phyloP scores from a whole-genome alignment of 2,113 vertebrate genomes.

The Myotis lucifugus region DNA sequence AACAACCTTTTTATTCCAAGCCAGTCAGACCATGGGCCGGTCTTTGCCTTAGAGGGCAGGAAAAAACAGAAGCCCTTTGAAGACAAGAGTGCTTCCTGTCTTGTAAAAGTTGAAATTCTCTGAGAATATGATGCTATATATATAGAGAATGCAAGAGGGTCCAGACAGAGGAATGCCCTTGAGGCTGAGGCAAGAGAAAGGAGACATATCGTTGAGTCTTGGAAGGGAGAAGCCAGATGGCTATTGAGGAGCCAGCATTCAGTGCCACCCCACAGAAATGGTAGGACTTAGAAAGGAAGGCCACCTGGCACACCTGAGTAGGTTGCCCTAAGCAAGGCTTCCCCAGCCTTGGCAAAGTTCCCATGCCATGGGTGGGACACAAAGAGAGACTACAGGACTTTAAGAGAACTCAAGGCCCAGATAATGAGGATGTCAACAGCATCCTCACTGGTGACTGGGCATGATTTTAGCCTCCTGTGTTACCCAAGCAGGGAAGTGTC shows the following conservation, averaged over 20 bases:
- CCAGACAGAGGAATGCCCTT: neutral
- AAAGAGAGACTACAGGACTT: neutral
- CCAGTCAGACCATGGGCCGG: neutral
- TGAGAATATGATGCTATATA: neutral
- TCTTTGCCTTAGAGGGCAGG: neutral
- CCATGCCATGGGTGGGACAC: neutral
- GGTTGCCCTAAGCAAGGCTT: neutral
- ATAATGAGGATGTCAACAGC: neutral
- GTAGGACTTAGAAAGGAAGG: neutral
- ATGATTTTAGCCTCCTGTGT: neutral
- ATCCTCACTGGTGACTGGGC: neutral
- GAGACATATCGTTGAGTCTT: neutral
- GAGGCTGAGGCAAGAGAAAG: neutral
- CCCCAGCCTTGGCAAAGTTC: neutral
- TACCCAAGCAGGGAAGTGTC: neutral
- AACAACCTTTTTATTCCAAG: neutral
- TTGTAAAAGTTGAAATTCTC: neutral
- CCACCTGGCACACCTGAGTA: neutral
- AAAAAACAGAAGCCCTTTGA: neutral
- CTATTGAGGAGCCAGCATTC: neutral
- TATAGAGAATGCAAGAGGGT: neutral
- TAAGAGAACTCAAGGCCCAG: neutral
- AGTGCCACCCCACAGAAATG: neutral
- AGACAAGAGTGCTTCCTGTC: neutral
- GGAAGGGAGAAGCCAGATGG: neutral